These are phyloP conservation scores for Drosophila ezoana DNA, from an alignment of 2,888 invertebrate genomes.

Conservation along the genomic window DNA sequence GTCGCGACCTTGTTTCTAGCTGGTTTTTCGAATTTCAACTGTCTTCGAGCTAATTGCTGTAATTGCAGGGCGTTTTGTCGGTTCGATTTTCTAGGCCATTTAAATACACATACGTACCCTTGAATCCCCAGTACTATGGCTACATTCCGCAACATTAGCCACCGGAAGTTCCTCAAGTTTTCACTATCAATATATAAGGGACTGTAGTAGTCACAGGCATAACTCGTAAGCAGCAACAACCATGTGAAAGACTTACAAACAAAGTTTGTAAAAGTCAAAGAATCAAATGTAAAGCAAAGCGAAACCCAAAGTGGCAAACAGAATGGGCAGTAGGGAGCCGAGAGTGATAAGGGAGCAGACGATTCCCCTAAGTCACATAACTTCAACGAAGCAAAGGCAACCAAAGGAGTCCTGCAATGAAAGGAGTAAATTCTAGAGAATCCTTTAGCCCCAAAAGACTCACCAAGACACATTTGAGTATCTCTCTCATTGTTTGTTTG, in stretches of 20 bases:
- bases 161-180: slow-evolving; percentile 65
- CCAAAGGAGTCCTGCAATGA: slow-evolving; percentile 25
- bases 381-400: slow-evolving; percentile 51
- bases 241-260: slow-evolving; percentile 59
- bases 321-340: slow-evolving; percentile 20
- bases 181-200: slow-evolving; percentile 68
- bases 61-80: slow-evolving; percentile 32
- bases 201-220: slow-evolving; percentile 46
- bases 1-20: slow-evolving; percentile 13
- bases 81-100: slow-evolving; percentile 24
- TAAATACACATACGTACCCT: slow-evolving; percentile 22
- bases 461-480: slow-evolving; percentile 29
- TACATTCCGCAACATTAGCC: slow-evolving; percentile 73
- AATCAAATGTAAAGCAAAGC: slow-evolving; percentile 57
- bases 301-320: slow-evolving; percentile 59
- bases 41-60: slow-evolving; percentile 61
- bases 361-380: slow-evolving; percentile 80
- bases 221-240: slow-evolving; percentile 56
- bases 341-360: slow-evolving; percentile 21
- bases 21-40: slow-evolving; percentile 14
- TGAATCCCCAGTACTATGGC: slow-evolving; percentile 13
- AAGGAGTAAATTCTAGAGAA: slow-evolving; percentile 70
- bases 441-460: slow-evolving; percentile 41
- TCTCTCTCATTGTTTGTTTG: slow-evolving; percentile 8
- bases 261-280: slow-evolving; percentile 77